Percentiles rank a stretch among this genome's conserved stretches.
phyloP scores from a whole-genome alignment of 2,888 invertebrate species.

The Apotomis betuletana region DNA sequence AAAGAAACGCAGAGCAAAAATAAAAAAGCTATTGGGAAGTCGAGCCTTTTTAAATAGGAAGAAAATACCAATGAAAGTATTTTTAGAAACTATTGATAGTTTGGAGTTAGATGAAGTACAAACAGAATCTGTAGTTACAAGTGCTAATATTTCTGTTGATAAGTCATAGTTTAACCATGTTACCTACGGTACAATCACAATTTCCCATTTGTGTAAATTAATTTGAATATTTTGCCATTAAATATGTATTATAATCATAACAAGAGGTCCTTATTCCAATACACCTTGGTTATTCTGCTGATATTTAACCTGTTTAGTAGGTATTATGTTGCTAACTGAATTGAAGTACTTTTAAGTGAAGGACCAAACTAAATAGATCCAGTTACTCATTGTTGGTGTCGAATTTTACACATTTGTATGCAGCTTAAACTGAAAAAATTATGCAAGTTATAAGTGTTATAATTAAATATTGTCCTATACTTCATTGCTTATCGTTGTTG shows the following conservation, averaged over 20 bases:
- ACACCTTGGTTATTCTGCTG: no score
- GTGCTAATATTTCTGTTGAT: constrained; percentile 49
- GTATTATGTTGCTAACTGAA: no score
- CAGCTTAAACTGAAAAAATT: no score
- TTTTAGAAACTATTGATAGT: constrained; percentile 81
- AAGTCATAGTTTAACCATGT: constrained; percentile 43
- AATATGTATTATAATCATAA: constrained; percentile 8
- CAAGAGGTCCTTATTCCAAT: no score
- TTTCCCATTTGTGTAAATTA: constrained; percentile 17
- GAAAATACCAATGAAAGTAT: constrained; percentile 82
- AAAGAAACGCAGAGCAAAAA: constrained; percentile 83
- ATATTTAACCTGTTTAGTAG: no score
- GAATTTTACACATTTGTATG: no score
- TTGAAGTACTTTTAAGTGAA: no score
- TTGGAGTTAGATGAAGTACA: constrained; percentile 76
- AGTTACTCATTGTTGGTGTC: no score
- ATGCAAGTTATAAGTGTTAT: no score
- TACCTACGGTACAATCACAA: constrained; percentile 56
- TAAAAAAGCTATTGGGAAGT: constrained; percentile 81
- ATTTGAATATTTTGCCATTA: constrained; percentile 14
- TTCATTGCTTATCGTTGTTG: no score
- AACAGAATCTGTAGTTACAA: constrained; percentile 58
- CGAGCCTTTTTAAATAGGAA: constrained; percentile 79
- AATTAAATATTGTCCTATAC: no score
- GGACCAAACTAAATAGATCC: no score